Percentiles rank a stretch among this genome's conserved stretches.
phyloP scores from a whole-genome alignment of 2,113 vertebrate genomes.

The Balaenoptera acutorostrata region DNA sequence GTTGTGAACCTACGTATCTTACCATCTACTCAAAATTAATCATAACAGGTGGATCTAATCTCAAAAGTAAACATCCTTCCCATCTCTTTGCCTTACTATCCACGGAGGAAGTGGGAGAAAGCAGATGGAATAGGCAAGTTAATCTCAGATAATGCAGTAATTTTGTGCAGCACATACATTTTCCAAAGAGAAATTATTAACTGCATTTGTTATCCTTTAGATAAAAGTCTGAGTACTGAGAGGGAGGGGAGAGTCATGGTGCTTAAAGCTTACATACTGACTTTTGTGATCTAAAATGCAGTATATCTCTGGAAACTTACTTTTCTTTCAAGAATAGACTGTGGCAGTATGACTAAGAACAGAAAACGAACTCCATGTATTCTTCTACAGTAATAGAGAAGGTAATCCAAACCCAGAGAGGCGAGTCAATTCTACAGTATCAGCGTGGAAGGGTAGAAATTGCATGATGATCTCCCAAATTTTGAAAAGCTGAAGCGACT shows the following conservation, averaged over 20 bases:
- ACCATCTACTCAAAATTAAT: constrained; percentile 50
- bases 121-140: constrained; percentile 58
- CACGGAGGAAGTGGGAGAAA: neutral
- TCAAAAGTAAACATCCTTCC: neutral
- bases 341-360: neutral
- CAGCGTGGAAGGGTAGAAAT: neutral
- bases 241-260: neutral
- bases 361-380: neutral
- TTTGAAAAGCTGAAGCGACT: neutral
- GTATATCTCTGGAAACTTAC: neutral
- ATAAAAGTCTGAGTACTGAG: neutral
- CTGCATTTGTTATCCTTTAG: neutral
- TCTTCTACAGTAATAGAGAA: neutral
- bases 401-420: neutral
- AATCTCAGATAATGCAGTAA: constrained; percentile 54
- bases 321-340: constrained; percentile 2
- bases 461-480: neutral
- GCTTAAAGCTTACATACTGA: neutral
- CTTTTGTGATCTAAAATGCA: neutral
- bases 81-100: constrained; percentile 37
- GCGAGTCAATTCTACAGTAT: neutral
- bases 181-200: neutral
- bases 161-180: constrained; percentile 55
- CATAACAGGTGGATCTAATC: constrained; percentile 10
- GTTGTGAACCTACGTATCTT: constrained; percentile 59